Conservation (phyloP, 2,888 invertebrate species). For the Arctia plantaginis region DNA sequence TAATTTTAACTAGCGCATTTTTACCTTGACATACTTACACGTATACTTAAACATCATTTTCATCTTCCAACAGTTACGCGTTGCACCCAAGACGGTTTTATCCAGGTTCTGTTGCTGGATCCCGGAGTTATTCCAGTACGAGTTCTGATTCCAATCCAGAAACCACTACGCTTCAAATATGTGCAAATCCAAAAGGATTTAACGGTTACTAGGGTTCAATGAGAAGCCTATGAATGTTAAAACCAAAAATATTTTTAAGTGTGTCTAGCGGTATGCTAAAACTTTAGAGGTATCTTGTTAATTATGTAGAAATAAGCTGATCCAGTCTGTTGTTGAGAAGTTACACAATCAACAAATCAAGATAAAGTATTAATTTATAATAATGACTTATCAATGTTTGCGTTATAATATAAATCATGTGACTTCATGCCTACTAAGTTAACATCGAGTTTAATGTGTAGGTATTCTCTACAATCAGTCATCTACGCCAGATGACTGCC, state of each 20-base stretch:
- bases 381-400: neutral
- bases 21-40: neutral
- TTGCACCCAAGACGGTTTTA: slow-evolving; percentile 13
- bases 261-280: neutral
- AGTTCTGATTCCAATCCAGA: slow-evolving; percentile 57
- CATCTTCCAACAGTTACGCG: slow-evolving; percentile 36
- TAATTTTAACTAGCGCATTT: neutral
- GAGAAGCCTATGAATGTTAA: slow-evolving; percentile 6
- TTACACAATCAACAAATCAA: neutral
- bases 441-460: no score
- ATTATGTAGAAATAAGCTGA: neutral
- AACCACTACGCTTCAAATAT: slow-evolving; percentile 54
- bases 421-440: no score
- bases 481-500: no score
- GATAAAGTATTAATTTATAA: neutral
- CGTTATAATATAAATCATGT: neutral
- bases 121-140: slow-evolving; percentile 54
- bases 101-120: slow-evolving; percentile 30
- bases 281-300: neutral
- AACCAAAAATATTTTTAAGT: neutral
- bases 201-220: slow-evolving; percentile 21
- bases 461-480: no score
- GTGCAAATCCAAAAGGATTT: slow-evolving; percentile 57
- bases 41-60: neutral
- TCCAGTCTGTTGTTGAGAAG: neutral